Base-by-base conservation (phyloP, 2,888 invertebrate genomes). In the Heteromyza rotundicornis region DNA sequence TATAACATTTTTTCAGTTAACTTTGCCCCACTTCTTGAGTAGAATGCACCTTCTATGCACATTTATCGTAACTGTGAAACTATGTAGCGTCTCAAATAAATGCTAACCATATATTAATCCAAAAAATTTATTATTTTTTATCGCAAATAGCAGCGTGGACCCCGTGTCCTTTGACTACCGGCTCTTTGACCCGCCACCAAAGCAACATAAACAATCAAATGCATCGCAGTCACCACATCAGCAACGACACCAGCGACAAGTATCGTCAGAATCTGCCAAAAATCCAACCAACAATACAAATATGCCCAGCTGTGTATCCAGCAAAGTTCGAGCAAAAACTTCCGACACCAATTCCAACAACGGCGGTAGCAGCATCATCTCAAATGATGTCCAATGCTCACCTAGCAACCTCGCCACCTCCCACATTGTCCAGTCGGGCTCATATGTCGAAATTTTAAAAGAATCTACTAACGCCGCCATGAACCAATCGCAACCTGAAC, bases 131-230 rank as follows among this genome's bases (percentile, higher is more conserved):
- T 23, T 23, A 5, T 49, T 17, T 59, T 23, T 36, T 51, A 16
- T 44, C 57, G n/a, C 35, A 53, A 63, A 68, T 68, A 80, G 79
- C 79, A 74, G 77, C 79, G 55, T 82, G 80, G 82, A 82, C 75
- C 68, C 74, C 76, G 74, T 81, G 76, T 72, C 78, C 75, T 70
- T 81, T 78, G 76, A 81, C 79, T 78, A 78, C 76, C 66, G 80
- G 75, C 72, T 80, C 80, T 79, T 80, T 77, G 80, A 81, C 71
- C 72, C 81, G 75, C 74, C 78, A 67, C 69, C 78, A 75, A 82
- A 82, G 64, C 79, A 80, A 68, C 72, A 74, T 63, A 70, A 78
- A 64, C 75, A 73, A 70, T 57, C 71, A 67, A 27, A 51, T 57
- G 60, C 65, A 72, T 27, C 72, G 66, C 62, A 69, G 62, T 47